Conservation (phyloP, 2,797 vertebrate genomes). For the Tapera naevia region DNA sequence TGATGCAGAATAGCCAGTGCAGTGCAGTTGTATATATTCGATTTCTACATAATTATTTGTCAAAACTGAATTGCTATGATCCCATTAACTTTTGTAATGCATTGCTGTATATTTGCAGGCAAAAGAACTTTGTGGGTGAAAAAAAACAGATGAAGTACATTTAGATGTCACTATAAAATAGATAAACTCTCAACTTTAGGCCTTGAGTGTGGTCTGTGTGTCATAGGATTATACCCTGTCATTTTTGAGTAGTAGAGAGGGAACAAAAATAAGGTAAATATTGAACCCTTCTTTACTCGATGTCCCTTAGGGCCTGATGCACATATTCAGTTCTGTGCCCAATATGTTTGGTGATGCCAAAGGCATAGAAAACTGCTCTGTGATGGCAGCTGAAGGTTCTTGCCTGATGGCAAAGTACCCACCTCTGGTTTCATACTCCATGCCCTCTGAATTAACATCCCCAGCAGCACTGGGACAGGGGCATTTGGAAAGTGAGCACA, state of each 20-base stretch:
- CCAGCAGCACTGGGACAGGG: accelerated
- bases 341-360: not conserved
- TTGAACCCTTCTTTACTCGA: not conserved
- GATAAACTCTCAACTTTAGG: not conserved
- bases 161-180: not conserved
- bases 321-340: not conserved
- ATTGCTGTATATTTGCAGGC: not conserved
- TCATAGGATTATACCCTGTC: not conserved
- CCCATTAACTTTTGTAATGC: not conserved
- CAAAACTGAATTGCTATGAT: not conserved
- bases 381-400: not conserved
- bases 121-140: not conserved
- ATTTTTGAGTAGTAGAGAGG: not conserved
- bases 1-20: not conserved
- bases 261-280: not conserved
- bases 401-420: not conserved
- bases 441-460: not conserved
- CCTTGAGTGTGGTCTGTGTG: not conserved
- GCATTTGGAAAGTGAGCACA: not conserved
- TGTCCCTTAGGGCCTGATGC: not conserved
- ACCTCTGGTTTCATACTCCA: accelerated
- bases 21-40: not conserved
- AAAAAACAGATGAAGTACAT: not conserved
- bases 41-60: constrained; percentile 19
- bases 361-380: not conserved